These are phyloP conservation scores for Calcarius lapponicus DNA, from an alignment of 2,797 vertebrate species.

Conservation along the genomic window DNA sequence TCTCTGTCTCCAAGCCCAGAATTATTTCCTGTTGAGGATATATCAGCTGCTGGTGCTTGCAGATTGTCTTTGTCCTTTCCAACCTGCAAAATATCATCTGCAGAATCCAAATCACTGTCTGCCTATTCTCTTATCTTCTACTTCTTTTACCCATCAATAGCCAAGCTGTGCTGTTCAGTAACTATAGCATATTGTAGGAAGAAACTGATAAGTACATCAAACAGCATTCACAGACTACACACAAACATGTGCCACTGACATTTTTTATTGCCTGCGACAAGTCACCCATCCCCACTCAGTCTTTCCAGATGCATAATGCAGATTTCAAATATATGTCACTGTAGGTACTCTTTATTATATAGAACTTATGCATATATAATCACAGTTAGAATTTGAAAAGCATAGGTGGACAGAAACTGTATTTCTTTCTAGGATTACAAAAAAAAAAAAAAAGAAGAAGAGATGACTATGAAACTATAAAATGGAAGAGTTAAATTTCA, in stretches of 20 bases:
- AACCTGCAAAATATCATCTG: conserved; percentile 64
- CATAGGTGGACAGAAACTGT: background rate
- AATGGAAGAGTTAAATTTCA: background rate
- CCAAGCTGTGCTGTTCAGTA: conserved; percentile 40
- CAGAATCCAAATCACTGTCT: conserved; percentile 61
- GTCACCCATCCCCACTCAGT: conserved; percentile 13
- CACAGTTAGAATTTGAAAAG: background rate
- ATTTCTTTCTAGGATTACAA: background rate
- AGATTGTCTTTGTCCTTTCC: conserved; percentile 66
- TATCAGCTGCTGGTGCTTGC: conserved; percentile 41
- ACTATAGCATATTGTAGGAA: conserved; percentile 53
- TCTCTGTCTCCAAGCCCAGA: conserved; percentile 33
- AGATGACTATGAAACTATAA: background rate
- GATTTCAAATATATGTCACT: conserved; percentile 27
- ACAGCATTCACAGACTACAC: conserved; percentile 45
- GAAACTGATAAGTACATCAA: conserved; percentile 67
- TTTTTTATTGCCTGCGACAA: conserved; percentile 60
- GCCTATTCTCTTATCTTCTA: conserved; percentile 55
- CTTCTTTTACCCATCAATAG: conserved; percentile 57
- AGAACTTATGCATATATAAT: background rate
- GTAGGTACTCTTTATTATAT: background rate
- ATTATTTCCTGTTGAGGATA: conserved; percentile 54
- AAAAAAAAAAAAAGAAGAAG: background rate
- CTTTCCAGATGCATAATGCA: conserved; percentile 26
- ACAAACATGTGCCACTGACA: conserved; percentile 24